These are phyloP conservation scores for Lutraria lutraria DNA, from an alignment of 2,888 invertebrate species.

Conservation along the genomic window DNA sequence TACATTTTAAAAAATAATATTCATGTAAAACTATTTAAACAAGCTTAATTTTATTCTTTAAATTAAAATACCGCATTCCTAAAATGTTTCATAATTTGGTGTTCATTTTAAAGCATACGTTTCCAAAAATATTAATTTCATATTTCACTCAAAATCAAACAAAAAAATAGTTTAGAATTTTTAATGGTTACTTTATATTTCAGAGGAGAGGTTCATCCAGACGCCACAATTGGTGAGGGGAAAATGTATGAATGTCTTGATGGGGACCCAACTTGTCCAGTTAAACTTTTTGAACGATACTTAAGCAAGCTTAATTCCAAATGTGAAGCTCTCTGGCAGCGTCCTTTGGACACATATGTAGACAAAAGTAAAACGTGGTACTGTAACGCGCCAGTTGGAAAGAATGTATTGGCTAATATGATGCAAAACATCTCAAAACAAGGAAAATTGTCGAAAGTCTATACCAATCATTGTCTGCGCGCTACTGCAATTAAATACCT, in stretches of 20 bases:
- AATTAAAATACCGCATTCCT: not conserved
- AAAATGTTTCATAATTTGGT: too few species aligned
- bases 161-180: not conserved
- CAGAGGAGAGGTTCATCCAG: not conserved
- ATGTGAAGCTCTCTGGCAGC: slow-evolving; percentile 13
- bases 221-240: slow-evolving; percentile 15
- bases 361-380: slow-evolving; percentile 33
- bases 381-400: slow-evolving; percentile 48
- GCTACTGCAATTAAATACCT: slow-evolving; percentile 42
- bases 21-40: not conserved
- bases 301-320: slow-evolving; percentile 8
- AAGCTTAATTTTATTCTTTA: not conserved
- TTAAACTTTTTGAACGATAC: not conserved
- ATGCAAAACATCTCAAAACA: slow-evolving; percentile 46
- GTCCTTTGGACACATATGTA: not conserved
- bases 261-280: not conserved
- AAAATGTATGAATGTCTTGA: slow-evolving; percentile 17
- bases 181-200: not conserved
- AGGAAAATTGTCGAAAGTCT: slow-evolving; percentile 31
- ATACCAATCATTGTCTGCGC: slow-evolving; percentile 61
- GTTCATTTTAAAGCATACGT: too few species aligned
- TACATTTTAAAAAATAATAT: not conserved
- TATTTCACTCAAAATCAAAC: too few species aligned
- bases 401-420: slow-evolving; percentile 45
- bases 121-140: too few species aligned